Evolutionary conservation across 2,113 vertebrate genomes (phyloP).

Genomic region (Carettochelys insculpta): DNA sequence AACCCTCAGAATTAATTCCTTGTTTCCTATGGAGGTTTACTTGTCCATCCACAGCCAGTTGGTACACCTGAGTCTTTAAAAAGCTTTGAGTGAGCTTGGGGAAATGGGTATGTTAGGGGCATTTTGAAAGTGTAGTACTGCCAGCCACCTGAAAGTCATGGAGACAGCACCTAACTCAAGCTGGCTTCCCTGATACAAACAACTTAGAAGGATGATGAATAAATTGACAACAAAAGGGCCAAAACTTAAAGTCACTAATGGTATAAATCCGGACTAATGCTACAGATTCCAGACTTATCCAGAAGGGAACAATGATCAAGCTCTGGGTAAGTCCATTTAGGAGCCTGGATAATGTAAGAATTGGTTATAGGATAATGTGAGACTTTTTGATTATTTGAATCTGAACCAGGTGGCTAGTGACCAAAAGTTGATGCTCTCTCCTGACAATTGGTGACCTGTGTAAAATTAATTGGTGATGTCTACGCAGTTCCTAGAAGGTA

Average conservation of each 20-base stretch:
- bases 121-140: not conserved
- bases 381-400: not conserved
- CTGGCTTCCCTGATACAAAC: not conserved
- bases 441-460: rapidly evolving
- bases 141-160: not conserved
- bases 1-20: conserved; percentile 54
- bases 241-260: not conserved
- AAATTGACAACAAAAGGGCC: not conserved
- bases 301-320: rapidly evolving
- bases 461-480: not conserved
- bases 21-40: conserved; percentile 52
- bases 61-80: conserved; percentile 3
- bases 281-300: rapidly evolving
- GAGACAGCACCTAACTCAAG: not conserved
- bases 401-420: not conserved
- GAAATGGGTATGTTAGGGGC: not conserved
- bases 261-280: not conserved
- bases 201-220: not conserved
- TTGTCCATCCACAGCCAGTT: conserved; percentile 34
- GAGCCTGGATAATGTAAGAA: not conserved
- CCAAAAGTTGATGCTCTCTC: not conserved
- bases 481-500: not conserved
- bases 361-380: not conserved
- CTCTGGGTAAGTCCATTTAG: not conserved
- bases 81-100: not conserved